phyloP scores from a whole-genome alignment of 1,140 invertebrate species.

The Amyelois transitella region DNA sequence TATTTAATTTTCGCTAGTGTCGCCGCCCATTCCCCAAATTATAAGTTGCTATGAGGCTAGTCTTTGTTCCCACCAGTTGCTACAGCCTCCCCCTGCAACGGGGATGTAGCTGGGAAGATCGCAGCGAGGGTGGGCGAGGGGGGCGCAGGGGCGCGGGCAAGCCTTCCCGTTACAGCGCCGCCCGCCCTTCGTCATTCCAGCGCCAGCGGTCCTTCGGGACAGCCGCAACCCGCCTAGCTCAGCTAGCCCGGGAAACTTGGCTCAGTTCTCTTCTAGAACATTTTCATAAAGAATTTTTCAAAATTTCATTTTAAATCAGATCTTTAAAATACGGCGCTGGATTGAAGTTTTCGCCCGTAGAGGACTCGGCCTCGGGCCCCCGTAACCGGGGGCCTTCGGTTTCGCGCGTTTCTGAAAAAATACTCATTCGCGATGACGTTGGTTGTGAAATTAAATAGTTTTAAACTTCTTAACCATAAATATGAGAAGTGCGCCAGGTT shows the following conservation, averaged over 20 bases:
- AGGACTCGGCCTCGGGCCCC: background rate
- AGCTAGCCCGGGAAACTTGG: background rate
- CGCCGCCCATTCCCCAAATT: background rate
- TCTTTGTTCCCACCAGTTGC: background rate
- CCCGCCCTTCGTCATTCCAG: conserved; percentile 31
- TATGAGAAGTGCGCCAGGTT: conserved; percentile 78
- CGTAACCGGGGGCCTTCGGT: conserved; percentile 6
- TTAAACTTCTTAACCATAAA: conserved; percentile 78
- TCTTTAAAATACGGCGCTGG: background rate
- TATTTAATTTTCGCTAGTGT: background rate
- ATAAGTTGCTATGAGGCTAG: background rate
- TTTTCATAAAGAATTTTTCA: background rate
- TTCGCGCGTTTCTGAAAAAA: conserved; percentile 2
- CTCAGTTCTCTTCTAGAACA: background rate
- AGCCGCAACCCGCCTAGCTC: background rate
- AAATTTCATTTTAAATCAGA: background rate
- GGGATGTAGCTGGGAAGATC: background rate
- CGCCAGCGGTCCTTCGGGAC: conserved; percentile 6
- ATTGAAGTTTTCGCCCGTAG: background rate
- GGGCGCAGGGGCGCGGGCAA: conserved; percentile 8
- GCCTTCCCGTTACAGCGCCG: conserved; percentile 5
- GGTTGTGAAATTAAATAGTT: conserved; percentile 77
- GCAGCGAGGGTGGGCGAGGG: conserved; percentile 1
- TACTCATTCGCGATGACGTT: conserved; percentile 76
- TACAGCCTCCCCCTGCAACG: background rate